phyloP scores from a whole-genome alignment of 2,113 vertebrate genomes.

The Sebastes fasciatus region DNA sequence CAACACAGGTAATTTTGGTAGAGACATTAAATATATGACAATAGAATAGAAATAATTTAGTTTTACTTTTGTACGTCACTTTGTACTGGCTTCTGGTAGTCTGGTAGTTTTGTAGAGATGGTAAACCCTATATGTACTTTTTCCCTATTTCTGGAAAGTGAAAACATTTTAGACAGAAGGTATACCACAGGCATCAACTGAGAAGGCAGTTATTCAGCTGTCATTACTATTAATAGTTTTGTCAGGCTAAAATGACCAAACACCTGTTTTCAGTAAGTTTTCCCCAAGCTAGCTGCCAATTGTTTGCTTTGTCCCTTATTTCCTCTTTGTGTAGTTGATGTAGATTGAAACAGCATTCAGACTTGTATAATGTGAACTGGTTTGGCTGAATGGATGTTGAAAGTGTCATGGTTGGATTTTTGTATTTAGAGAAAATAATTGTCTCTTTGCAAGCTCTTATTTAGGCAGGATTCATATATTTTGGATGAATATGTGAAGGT shows the following conservation, averaged over 20 bases:
- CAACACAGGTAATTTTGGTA: no score
- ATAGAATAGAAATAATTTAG: no score
- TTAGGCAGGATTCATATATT: background rate
- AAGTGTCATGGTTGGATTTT: background rate
- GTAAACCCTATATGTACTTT: background rate
- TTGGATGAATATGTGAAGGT: no score
- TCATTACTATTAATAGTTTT: constrained; percentile 26
- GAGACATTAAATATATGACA: no score
- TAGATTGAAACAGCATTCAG: background rate
- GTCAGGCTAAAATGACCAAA: background rate
- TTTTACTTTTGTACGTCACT: no score
- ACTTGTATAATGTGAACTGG: background rate
- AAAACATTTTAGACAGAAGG: background rate
- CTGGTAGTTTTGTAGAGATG: background rate
- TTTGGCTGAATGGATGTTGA: background rate
- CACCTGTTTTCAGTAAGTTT: constrained; percentile 29
- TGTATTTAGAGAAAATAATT: background rate
- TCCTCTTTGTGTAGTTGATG: background rate
- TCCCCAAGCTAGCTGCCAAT: constrained; percentile 3
- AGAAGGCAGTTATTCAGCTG: constrained; percentile 7
- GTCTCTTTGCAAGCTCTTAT: background rate
- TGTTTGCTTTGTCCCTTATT: background rate
- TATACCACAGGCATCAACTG: background rate
- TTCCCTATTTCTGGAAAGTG: background rate
- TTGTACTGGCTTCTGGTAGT: no score